Base-by-base conservation (phyloP, 2,888 invertebrate species). In the Hypolimnas misippus region DNA sequence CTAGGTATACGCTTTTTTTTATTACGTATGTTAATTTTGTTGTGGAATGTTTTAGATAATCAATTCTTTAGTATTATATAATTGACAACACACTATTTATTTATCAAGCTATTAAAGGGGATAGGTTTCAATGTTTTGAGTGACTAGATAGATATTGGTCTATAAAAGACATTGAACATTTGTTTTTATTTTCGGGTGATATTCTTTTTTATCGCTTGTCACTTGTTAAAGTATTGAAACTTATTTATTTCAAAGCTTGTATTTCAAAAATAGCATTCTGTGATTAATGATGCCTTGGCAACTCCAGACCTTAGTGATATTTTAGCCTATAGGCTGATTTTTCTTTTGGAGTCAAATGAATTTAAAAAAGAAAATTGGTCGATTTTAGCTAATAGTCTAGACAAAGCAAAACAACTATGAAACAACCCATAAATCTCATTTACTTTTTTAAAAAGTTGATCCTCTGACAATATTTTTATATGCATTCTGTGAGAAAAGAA, bases 231-330 rank as follows among this genome's bases (percentile, higher is more conserved):
- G 42, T 51, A 44, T 66, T 57, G 31, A 65, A 52, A 51, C 46
- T 7, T 69, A 55, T 63, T 66, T 60, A 58, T 31, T 63, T 67
- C 58, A 57, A 63, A 61, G 67, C 58, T 70, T 70, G 59, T 77
- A 72, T 78, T 72, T 77, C 73, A 72, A 74, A 76, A 81, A 83
- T 80, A 81, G 83, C 82, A 75, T 83, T 82, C 86, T 89, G 88
- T 88, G 88, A 89, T 89, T 78, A 73, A 75, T 72, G 75, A 85
- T 82, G 84, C 83, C 82, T 87, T 88, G 82, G 86, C 81, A 82
- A 83, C 81, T 82, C 78, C 76, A 76, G 71, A 69, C 38, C 40
- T 62, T 79, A 79, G 82, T 83, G 76, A 82, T 85, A 82, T 82
- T 81, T 67, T 67, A 73, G 73, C 73, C 75, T 74, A 74, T 70